Evolutionary conservation across 1,140 invertebrate genomes (phyloP), one percentile per base, ranked within the genome.

Genomic region (Drosophila ohnishii): DNA sequence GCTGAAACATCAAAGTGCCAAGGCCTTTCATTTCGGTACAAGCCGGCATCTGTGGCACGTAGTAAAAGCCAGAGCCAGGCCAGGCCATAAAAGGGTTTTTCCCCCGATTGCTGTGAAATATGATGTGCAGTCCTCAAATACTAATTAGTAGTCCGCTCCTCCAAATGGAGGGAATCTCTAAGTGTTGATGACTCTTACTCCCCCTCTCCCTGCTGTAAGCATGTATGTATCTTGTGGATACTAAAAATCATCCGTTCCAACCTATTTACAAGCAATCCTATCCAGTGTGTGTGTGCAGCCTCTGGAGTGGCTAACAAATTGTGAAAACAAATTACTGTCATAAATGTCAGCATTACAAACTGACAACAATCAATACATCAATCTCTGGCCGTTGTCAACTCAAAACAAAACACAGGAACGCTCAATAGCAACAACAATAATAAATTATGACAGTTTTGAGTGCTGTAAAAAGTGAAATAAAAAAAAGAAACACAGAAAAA

Each of bases 281-380:
- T 37, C 2, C 48, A 32, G 9, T 30, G n/a, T 50, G 59, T 58
- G 39, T 50, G 51, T 30, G 16, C 22, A 30, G 44, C 16, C 44
- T 57, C 57, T 70, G 74, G 62, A 67, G 71, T 72, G 61, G 66
- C 67, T 79, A 79, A 86, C 82, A 86, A 86, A 86, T 87, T 87
- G 84, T 58, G 76, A 80, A 87, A 88, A 88, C 84, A 87, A 87
- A 87, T 87, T 88, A 87, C 84, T 88, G 84, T 88, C 84, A 87
- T 87, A 87, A 84, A 80, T 72, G 84, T 88, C 84, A 88, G 69
- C 84, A 87, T 87, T 88, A 87, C 84, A 83, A 88, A 83, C 80
- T 65, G 78, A 88, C 80, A 72, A 83, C 83, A 88, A 87, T 88
- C 84, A 80, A 88, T 87, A 80, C 84, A 87, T 88, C 84, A 85